phyloP scores from a whole-genome alignment of 1,140 invertebrate species.

The Lepidurus couesii region DNA sequence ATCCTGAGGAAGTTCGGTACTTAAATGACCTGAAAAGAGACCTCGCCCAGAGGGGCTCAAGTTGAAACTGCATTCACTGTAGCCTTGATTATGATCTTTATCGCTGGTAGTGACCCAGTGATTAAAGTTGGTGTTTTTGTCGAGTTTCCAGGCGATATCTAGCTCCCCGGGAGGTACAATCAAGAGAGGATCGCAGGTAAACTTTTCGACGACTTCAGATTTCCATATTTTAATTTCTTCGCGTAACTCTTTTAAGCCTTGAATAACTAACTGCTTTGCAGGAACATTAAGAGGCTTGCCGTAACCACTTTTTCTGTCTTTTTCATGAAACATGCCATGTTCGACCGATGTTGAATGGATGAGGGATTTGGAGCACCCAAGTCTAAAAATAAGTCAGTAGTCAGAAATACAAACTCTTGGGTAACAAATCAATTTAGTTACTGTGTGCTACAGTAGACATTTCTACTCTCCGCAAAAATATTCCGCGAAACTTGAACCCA shows the following conservation, averaged over 20 bases:
- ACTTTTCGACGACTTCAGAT: conserved; percentile 61
- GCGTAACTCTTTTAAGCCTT: conserved; percentile 59
- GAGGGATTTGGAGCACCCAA: background rate
- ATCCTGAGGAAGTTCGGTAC: conserved; percentile 67
- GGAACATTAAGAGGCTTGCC: conserved; percentile 25
- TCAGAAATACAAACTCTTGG: background rate
- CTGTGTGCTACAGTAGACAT: background rate
- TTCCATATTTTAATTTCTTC: conserved; percentile 59
- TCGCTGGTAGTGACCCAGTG: conserved; percentile 70
- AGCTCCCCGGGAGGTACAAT: conserved; percentile 57
- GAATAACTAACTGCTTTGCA: conserved; percentile 38
- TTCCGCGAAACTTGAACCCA: background rate
- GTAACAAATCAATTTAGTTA: too few relatives aligned
- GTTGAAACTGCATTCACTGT: conserved; percentile 57
- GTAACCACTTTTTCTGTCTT: conserved; percentile 41
- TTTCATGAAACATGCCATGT: conserved; percentile 35
- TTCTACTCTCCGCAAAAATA: background rate
- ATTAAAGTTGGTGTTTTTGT: conserved; percentile 54
- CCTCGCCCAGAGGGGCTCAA: conserved; percentile 60
- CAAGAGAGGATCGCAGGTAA: conserved; percentile 55
- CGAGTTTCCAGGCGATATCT: conserved; percentile 64
- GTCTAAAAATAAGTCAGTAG: background rate
- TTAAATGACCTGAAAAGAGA: conserved; percentile 68
- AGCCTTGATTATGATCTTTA: conserved; percentile 71
- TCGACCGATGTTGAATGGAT: background rate